These are phyloP conservation scores for Trachythela sp. DNA, from an alignment of 64 coral and sea anemone genomes.

Conservation along the genomic window DNA sequence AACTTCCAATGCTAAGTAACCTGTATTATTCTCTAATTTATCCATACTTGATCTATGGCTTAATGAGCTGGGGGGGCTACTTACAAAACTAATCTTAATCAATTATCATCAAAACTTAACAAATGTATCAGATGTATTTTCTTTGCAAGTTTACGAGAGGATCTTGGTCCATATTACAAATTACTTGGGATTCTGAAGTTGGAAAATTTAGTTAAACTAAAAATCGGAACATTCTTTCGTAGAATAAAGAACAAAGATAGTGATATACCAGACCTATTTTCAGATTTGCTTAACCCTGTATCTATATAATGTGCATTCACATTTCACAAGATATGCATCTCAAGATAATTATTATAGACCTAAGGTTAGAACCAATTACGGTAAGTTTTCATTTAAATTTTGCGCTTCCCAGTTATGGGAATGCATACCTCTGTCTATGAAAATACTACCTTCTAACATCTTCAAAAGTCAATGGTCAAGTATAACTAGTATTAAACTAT, in stretches of 20 bases:
- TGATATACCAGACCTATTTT: neutral
- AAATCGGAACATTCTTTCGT: neutral
- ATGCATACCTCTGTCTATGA: neutral
- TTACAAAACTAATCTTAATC: conserved; percentile 37
- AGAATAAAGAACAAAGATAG: neutral
- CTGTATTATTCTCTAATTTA: conserved; percentile 54
- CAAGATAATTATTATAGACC: conserved; percentile 16
- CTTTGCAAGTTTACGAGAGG: neutral
- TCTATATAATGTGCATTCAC: neutral
- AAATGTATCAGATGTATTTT: conserved; percentile 20
- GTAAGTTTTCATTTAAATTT: conserved; percentile 13
- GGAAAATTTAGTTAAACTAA: conserved; percentile 24
- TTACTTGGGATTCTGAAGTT: conserved; percentile 27
- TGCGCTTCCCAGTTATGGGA: conserved; percentile 12
- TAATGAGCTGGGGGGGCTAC: conserved; percentile 33
- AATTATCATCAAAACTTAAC: conserved; percentile 31
- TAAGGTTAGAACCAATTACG: neutral
- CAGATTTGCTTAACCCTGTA: neutral
- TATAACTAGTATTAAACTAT: too few relatives aligned
- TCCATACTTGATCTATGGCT: conserved; percentile 46
- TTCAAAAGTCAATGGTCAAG: neutral
- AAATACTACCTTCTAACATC: neutral
- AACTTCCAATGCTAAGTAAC: conserved; percentile 10
- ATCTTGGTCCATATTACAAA: neutral
- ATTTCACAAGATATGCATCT: conserved; percentile 35